Base-by-base conservation (phyloP, 2,888 invertebrate genomes). In the Pachliopta kotzebuea region DNA sequence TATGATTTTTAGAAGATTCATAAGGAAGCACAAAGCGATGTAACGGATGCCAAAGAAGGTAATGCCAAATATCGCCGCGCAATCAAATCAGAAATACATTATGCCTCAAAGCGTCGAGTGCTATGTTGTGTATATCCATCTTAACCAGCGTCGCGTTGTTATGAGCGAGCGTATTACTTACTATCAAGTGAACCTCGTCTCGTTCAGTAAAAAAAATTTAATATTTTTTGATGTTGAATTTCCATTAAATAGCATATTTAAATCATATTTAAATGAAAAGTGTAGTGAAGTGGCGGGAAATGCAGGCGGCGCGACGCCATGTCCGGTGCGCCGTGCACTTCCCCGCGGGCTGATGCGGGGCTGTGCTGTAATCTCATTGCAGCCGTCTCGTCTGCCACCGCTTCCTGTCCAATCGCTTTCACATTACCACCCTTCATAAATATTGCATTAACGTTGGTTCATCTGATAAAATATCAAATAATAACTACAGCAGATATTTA, bases 281-380 rank as follows among this genome's bases (percentile, higher is more conserved):
- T n/a, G 49, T n/a, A 20, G 49, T 24, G 49, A 24, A 55, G 52
- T 52, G 52, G 26, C 54, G 59, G 54, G 62, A 67, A 59, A 61
- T 62, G 56, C 64, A 64, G 59, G 64, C 59, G 50, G 45, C 57
- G 61, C 61, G 60, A 24, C 56, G 63, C 42, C 42, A 14, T 53
- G 56, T 62, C 67, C 65, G 65, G 65, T 66, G 67, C 59, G 66
- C 66, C 56, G 57, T 63, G 68, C 67, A 64, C 63, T 68, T 70
- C 65, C 67, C 69, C 69, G 69, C 66, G 62, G 71, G 70, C 71
- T 67, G 68, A 67, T 69, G 69, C 70, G 69, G 60, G 68, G 65
- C 68, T 68, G 63, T 60, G n/a, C n/a, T n/a, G 63, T 71, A 72
- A 72, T 72, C 65, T 59, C 60, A 70, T 72, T 70, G 65, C 65